phyloP scores from a whole-genome alignment of 2,113 vertebrate genomes.

The Sorex araneus region DNA sequence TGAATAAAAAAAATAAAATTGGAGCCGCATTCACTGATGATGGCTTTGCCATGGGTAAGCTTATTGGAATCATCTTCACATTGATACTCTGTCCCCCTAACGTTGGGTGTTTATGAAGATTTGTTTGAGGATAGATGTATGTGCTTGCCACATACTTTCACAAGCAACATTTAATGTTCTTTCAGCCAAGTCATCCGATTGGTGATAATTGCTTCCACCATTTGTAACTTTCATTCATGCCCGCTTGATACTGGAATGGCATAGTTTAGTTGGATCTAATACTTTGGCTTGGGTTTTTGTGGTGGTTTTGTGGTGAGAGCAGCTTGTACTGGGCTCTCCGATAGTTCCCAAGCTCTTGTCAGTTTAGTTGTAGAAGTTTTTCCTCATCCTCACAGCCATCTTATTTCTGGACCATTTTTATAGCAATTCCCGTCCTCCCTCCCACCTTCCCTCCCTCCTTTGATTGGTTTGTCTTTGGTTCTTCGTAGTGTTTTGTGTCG shows the following conservation, averaged over 20 bases:
- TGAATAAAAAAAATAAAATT: constrained; percentile 99
- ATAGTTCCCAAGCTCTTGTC: background rate
- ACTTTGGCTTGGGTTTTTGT: background rate
- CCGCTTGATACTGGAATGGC: background rate
- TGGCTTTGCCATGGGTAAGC: constrained; percentile 99
- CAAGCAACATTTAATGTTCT: background rate
- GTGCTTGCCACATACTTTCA: background rate
- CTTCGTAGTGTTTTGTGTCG: background rate
- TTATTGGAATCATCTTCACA: background rate
- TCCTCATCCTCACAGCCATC: background rate
- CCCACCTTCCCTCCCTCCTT: background rate
- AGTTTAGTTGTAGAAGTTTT: background rate
- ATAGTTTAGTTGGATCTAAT: background rate
- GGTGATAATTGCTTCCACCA: background rate
- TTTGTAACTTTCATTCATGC: background rate
- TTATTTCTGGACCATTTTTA: constrained; percentile 8
- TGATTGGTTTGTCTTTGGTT: background rate
- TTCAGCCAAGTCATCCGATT: background rate
- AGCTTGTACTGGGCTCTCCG: background rate
- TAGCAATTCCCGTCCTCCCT: background rate
- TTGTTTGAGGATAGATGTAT: background rate
- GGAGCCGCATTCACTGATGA: constrained; percentile 99
- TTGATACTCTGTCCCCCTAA: constrained; percentile 21
- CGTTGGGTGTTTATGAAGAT: constrained; percentile 6
- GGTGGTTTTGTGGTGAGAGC: background rate